phyloP scores from a whole-genome alignment of 1,140 invertebrate genomes.

The Orius laevigatus region DNA sequence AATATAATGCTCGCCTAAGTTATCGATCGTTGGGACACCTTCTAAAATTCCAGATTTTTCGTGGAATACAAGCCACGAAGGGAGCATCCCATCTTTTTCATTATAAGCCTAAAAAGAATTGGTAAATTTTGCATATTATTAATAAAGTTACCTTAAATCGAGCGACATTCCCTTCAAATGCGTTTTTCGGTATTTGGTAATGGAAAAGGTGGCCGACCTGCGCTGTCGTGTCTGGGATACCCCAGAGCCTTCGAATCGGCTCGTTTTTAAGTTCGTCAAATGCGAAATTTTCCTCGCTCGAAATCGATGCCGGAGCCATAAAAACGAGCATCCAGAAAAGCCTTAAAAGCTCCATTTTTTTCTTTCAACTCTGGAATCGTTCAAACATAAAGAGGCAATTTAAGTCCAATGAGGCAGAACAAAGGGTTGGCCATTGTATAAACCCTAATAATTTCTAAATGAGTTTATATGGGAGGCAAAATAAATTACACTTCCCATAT shows the following conservation, averaged over 20 bases:
- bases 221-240: constrained; percentile 18
- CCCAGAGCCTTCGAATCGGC: constrained; percentile 16
- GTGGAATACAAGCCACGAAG: constrained; percentile 18
- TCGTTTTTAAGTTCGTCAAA: constrained; percentile 13
- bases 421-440: too few species aligned
- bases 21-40: constrained; percentile 37
- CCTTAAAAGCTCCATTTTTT: too few species aligned
- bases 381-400: too few species aligned
- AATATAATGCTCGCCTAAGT: constrained; percentile 36
- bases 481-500: too few species aligned
- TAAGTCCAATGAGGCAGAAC: too few species aligned
- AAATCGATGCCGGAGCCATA: too few species aligned
- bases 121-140: background rate
- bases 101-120: background rate
- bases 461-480: too few species aligned
- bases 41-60: constrained; percentile 24
- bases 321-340: too few species aligned
- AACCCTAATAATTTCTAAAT: too few species aligned
- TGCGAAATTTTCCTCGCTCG: constrained; percentile 12
- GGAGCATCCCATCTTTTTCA: constrained; percentile 13
- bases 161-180: constrained; percentile 17
- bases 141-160: constrained; percentile 13
- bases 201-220: constrained; percentile 17
- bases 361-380: too few species aligned
- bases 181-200: constrained; percentile 17